These are phyloP conservation scores for Subanguina moxae DNA, from an alignment of 1,140 invertebrate genomes.

Conservation along the genomic window DNA sequence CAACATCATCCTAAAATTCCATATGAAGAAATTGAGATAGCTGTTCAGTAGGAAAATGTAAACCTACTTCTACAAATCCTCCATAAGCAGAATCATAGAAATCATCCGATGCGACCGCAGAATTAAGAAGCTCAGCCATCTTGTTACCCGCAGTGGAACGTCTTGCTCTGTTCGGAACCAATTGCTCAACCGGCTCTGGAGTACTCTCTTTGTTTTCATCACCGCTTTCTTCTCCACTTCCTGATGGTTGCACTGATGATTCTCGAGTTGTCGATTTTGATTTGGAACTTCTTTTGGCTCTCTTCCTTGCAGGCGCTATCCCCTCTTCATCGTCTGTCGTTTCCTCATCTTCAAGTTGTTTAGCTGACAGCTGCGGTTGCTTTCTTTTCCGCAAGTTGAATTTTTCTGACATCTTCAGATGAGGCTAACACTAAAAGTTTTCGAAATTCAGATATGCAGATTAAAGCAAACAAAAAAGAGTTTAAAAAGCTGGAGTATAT, in stretches of 20 bases:
- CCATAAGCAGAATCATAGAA: conserved; percentile 49
- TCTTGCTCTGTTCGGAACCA: conserved; percentile 34
- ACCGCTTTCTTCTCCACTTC: conserved; percentile 11
- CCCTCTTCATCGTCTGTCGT: conserved; percentile 11
- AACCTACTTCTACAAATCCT: conserved; percentile 42
- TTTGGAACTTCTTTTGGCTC: background rate
- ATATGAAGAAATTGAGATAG: conserved; percentile 5
- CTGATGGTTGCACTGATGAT: background rate
- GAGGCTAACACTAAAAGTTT: too few species aligned
- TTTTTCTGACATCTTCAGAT: background rate
- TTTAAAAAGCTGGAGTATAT: too few species aligned
- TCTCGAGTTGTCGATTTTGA: background rate
- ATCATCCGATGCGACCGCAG: conserved; percentile 36
- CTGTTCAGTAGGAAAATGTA: conserved; percentile 13
- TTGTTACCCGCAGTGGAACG: conserved; percentile 43
- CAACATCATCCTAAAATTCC: conserved; percentile 40
- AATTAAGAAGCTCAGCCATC: conserved; percentile 42
- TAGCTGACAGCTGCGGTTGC: background rate
- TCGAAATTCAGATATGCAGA: too few species aligned
- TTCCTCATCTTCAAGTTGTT: conserved; percentile 18
- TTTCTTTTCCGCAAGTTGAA: background rate
- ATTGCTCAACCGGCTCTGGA: conserved; percentile 11
- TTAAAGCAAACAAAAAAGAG: too few species aligned
- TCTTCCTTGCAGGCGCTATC: background rate
- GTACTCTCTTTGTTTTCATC: conserved; percentile 24